phyloP scores from a whole-genome alignment of 2,797 vertebrate genomes.

The Enteromius anoplus region DNA sequence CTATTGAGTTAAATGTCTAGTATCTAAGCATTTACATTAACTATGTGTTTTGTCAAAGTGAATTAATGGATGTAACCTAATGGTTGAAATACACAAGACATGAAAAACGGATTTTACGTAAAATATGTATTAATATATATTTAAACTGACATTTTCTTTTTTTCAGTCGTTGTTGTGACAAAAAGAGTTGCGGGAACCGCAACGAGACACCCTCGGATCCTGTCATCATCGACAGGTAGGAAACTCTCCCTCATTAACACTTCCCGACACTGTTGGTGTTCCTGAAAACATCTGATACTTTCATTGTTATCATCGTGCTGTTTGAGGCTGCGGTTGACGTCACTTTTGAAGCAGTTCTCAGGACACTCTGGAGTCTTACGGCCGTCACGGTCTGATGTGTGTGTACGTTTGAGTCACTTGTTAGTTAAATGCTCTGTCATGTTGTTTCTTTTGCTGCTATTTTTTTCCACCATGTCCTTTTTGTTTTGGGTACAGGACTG shows the following conservation, averaged over 20 bases:
- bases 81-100: not conserved
- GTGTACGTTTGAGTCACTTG: not conserved
- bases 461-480: not conserved
- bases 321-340: conserved; percentile 1
- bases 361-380: not conserved
- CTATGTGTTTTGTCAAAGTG: not conserved
- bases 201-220: conserved; percentile 99
- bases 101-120: not conserved
- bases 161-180: conserved; percentile 92
- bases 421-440: conserved; percentile 25
- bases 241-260: conserved; percentile 26
- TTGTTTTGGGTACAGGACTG: conserved; percentile 21
- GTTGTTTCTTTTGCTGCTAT: conserved; percentile 7
- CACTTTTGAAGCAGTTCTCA: conserved; percentile 6
- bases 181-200: conserved; percentile 99
- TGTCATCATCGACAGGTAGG: conserved; percentile 99
- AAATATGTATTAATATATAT: not conserved
- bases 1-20: not conserved
- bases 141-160: conserved; percentile 6
- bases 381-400: not conserved
- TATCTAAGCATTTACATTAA: not conserved
- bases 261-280: conserved; percentile 12
- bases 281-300: not conserved
- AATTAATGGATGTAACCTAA: not conserved
- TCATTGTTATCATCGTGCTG: not conserved